A percentile compares a stretch with the other conserved stretches of the same genome.
Evolutionary conservation across 2,888 invertebrate species (phyloP).

Genomic region (Iselma pallidipennis): DNA sequence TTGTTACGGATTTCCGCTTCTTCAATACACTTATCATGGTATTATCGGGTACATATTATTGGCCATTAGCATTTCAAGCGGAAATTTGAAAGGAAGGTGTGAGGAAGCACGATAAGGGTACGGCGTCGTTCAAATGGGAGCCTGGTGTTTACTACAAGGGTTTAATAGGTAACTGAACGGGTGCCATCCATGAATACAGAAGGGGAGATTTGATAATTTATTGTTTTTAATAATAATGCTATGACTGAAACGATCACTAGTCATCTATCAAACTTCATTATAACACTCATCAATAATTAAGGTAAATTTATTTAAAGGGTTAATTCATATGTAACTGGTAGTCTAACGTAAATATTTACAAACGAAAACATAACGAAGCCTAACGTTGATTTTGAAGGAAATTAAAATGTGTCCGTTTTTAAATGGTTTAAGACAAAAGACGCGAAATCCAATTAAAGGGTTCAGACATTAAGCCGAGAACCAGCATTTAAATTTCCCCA

Average conservation of each 20-base stretch:
- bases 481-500: conserved; percentile 15
- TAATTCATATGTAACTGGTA: not conserved
- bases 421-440: conserved; percentile 27
- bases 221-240: conserved; percentile 22
- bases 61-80: conserved; percentile 48
- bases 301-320: not conserved
- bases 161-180: conserved; percentile 22
- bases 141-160: conserved; percentile 21
- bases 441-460: conserved; percentile 37
- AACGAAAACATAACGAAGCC: not conserved
- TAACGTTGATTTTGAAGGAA: conserved; percentile 18
- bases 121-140: conserved; percentile 26
- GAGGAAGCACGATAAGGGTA: conserved; percentile 34
- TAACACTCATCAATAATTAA: not conserved
- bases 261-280: not conserved
- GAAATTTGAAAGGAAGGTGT: conserved; percentile 50
- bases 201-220: conserved; percentile 20
- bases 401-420: conserved; percentile 23
- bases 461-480: conserved; percentile 34
- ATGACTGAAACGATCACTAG: not conserved
- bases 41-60: conserved; percentile 44
- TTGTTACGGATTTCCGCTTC: conserved; percentile 19
- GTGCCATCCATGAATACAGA: not conserved
- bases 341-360: not conserved
- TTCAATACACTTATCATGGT: conserved; percentile 27